Evolutionary conservation across 1,140 invertebrate species (phyloP).

Genomic region (Drosophila miranda): DNA sequence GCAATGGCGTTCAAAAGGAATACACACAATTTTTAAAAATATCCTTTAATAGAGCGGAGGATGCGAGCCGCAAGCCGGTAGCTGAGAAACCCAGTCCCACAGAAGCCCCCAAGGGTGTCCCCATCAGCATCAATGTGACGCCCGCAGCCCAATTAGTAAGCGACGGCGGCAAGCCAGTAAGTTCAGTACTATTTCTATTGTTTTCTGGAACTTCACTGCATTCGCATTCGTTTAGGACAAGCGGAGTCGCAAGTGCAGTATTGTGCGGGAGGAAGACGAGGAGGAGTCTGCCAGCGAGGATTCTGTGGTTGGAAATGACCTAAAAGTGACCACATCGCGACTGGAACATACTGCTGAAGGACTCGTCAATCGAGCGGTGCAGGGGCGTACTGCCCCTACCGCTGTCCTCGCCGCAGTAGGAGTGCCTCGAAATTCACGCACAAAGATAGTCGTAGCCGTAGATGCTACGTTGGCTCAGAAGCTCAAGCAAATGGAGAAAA

Average conservation of each 20-base stretch:
- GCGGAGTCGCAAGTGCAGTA: slow-evolving; percentile 91
- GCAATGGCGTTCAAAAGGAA: neutral
- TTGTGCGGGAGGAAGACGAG: slow-evolving; percentile 93
- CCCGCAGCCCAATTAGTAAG: slow-evolving; percentile 55
- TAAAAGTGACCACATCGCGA: slow-evolving; percentile 75
- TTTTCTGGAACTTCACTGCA: slow-evolving; percentile 1
- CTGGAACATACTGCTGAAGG: slow-evolving; percentile 86
- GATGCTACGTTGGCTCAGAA: slow-evolving; percentile 69
- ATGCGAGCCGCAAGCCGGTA: slow-evolving; percentile 38
- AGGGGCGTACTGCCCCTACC: slow-evolving; percentile 76
- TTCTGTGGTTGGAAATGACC: slow-evolving; percentile 82
- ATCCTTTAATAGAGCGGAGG: slow-evolving; percentile 39
- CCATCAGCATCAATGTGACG: slow-evolving; percentile 72
- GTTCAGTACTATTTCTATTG: slow-evolving; percentile 2
- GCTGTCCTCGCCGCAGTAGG: slow-evolving; percentile 21
- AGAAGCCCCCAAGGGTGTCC: slow-evolving; percentile 58
- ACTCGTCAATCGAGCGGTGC: slow-evolving; percentile 84
- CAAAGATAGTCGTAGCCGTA: slow-evolving; percentile 67
- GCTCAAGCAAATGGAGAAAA: slow-evolving; percentile 75
- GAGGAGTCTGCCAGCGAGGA: slow-evolving; percentile 86
- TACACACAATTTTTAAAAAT: neutral
- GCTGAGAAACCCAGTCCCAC: slow-evolving; percentile 66
- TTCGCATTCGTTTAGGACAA: slow-evolving; percentile 52
- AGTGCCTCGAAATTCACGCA: slow-evolving; percentile 59
- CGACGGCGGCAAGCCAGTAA: slow-evolving; percentile 60